Evolutionary conservation across 2,113 vertebrate species (phyloP).

Genomic region (Saccopteryx leptura): DNA sequence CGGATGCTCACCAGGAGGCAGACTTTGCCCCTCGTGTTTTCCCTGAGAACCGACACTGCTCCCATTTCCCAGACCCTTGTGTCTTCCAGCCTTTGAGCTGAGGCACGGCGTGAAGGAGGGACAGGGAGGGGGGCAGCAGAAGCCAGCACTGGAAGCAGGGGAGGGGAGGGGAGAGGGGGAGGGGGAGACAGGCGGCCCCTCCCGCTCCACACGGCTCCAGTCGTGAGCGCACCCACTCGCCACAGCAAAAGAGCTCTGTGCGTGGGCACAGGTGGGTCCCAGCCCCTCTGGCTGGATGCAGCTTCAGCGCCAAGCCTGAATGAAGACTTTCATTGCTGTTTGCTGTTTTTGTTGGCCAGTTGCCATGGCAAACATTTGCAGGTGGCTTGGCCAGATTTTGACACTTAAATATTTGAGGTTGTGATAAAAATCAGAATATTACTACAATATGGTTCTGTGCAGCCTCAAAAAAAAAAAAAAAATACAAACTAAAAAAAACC

Average conservation of each 20-base stretch:
- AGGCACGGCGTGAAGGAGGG: not conserved
- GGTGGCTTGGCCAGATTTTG: constrained; percentile 93
- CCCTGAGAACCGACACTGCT: constrained; percentile 47
- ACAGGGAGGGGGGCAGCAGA: constrained; percentile 8
- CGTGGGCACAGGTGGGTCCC: constrained; percentile 89
- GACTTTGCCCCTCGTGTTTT: constrained; percentile 58
- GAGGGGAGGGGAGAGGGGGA: not conserved
- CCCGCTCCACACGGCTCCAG: constrained; percentile 75
- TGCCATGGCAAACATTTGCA: constrained; percentile 93
- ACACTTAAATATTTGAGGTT: constrained; percentile 93
- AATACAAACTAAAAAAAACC: constrained; percentile 63
- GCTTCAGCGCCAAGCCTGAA: constrained; percentile 87
- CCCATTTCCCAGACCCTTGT: constrained; percentile 68
- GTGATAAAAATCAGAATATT: constrained; percentile 94
- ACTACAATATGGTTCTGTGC: constrained; percentile 91
- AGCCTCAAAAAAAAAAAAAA: constrained; percentile 83
- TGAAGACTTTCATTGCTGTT: constrained; percentile 92
- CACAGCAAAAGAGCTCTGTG: constrained; percentile 76
- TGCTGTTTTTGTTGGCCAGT: constrained; percentile 91
- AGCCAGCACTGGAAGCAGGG: not conserved
- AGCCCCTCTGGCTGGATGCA: constrained; percentile 85
- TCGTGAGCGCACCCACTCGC: constrained; percentile 77
- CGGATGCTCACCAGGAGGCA: constrained; percentile 66
- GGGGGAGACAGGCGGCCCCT: constrained; percentile 33
- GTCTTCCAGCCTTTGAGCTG: constrained; percentile 47